Conservation (phyloP, 2,888 invertebrate species). For the Rhopalosiphum nymphaeae region DNA sequence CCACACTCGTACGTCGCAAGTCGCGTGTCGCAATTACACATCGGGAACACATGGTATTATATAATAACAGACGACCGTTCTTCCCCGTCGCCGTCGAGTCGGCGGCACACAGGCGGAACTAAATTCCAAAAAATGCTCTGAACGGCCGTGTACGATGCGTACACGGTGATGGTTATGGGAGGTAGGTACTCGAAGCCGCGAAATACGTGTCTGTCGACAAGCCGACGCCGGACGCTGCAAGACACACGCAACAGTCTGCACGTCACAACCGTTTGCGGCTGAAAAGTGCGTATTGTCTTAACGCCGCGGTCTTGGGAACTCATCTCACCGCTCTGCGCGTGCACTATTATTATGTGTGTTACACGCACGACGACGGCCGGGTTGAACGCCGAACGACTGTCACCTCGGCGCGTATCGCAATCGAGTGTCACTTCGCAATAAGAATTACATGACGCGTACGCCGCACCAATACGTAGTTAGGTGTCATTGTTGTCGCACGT, state of each 20-base stretch:
- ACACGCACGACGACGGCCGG: not conserved
- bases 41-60: not conserved
- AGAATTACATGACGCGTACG: not conserved
- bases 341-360: too few species aligned
- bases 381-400: not conserved
- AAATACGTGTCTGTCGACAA: not conserved
- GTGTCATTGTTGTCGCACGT: not conserved
- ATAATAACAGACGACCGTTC: not conserved
- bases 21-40: not conserved
- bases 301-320: not conserved
- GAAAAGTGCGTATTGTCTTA: not conserved
- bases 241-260: too few species aligned
- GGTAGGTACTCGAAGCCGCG: not conserved
- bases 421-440: not conserved
- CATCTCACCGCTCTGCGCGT: not conserved
- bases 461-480: not conserved
- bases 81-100: not conserved
- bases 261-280: too few species aligned
- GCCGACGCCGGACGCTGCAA: not conserved
- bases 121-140: too few species aligned
- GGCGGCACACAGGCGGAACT: not conserved
- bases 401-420: not conserved
- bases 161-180: too few species aligned
- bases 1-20: not conserved
- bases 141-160: too few species aligned